These are phyloP conservation scores for Polylopha cassiicola DNA, from an alignment of 2,888 invertebrate species.

Conservation along the genomic window DNA sequence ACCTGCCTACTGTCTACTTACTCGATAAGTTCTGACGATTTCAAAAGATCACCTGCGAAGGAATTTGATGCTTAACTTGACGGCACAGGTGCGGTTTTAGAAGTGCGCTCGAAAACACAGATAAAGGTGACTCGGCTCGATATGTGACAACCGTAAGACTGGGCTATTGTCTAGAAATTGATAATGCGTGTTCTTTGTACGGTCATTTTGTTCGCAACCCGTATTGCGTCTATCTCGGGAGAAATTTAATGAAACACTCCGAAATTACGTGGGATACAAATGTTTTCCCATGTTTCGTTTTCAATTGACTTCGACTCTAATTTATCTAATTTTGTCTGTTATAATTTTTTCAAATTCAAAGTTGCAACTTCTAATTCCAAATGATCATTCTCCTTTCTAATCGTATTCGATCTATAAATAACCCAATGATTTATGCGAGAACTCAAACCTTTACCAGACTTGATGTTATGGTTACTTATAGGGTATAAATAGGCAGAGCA, in stretches of 20 bases:
- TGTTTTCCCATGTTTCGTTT: constrained; percentile 2
- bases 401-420: too few relatives aligned
- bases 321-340: too few relatives aligned
- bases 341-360: neutral
- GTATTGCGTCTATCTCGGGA: constrained; percentile 43
- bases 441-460: too few relatives aligned
- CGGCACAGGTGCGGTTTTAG: constrained; percentile 19
- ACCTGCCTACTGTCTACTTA: constrained; percentile 20
- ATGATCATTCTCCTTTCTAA: too few relatives aligned
- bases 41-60: constrained; percentile 17
- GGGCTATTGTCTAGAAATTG: constrained; percentile 60
- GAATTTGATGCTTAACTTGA: constrained; percentile 28
- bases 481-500: constrained; percentile 15
- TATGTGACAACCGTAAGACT: constrained; percentile 27
- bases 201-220: constrained; percentile 45
- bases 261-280: constrained; percentile 18
- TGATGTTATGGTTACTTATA: too few relatives aligned
- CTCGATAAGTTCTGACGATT: constrained; percentile 22
- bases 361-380: too few relatives aligned
- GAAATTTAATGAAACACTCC: constrained; percentile 50
- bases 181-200: constrained; percentile 44
- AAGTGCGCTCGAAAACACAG: constrained; percentile 5
- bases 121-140: constrained; percentile 23
- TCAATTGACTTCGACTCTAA: neutral
- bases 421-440: too few relatives aligned